Evolutionary conservation across 1,140 invertebrate species (phyloP).

Genomic region (Colletes latitarsis): DNA sequence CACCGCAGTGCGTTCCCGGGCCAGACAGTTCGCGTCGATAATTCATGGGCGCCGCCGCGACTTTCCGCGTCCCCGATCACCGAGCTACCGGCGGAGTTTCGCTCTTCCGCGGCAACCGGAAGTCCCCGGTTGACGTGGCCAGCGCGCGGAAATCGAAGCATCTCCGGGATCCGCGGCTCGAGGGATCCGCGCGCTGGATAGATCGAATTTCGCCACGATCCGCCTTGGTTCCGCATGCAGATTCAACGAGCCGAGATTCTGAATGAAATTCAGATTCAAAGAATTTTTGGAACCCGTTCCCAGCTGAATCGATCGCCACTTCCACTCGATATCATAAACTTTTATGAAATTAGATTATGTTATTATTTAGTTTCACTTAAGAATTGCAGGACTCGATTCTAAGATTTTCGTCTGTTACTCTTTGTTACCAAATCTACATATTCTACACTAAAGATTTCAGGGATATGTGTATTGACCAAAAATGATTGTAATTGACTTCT

Average conservation of each 20-base stretch:
- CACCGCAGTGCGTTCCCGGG: constrained; percentile 73
- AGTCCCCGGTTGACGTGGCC: constrained; percentile 34
- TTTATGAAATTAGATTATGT: no score
- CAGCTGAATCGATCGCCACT: no score
- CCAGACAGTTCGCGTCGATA: constrained; percentile 66
- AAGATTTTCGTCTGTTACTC: no score
- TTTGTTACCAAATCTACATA: no score
- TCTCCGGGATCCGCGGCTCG: constrained; percentile 40
- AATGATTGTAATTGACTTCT: no score
- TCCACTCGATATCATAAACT: no score
- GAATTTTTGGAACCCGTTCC: no score
- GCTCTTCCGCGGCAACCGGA: constrained; percentile 24
- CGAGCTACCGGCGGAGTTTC: constrained; percentile 19
- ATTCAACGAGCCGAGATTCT: not conserved
- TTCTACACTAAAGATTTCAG: no score
- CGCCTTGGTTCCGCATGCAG: not conserved
- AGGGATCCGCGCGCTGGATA: not conserved
- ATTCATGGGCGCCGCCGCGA: constrained; percentile 66
- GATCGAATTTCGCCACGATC: constrained; percentile 16
- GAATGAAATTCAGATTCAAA: no score
- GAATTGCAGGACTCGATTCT: no score
- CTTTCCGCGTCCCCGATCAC: constrained; percentile 42
- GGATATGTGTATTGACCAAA: no score
- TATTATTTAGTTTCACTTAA: no score
- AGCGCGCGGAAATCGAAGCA: constrained; percentile 47